Percentiles rank a stretch among this genome's conserved stretches.
These are phyloP conservation scores for Columba janthina DNA, from an alignment of 2,113 vertebrate genomes.

Conservation along the genomic window DNA sequence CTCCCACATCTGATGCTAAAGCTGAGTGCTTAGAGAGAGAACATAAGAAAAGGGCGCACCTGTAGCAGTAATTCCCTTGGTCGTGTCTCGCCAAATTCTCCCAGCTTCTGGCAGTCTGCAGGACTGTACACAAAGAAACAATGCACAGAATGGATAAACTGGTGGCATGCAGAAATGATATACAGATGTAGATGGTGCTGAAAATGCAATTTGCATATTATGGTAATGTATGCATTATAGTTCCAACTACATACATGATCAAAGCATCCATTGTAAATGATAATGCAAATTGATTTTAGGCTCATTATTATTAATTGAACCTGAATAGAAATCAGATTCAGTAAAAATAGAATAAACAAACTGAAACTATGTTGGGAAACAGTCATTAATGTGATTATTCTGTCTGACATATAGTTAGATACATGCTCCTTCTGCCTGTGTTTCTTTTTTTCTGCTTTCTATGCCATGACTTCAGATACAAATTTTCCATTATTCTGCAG, in stretches of 20 bases:
- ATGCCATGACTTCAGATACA: neutral
- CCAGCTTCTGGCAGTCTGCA: neutral
- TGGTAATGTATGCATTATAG: conserved; percentile 49
- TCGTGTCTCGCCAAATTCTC: neutral
- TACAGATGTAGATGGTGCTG: conserved; percentile 19
- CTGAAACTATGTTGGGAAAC: conserved; percentile 60
- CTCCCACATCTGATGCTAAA: fast-evolving
- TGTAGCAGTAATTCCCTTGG: neutral
- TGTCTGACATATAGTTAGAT: neutral
- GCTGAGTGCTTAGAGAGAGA: neutral
- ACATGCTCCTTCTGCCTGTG: neutral
- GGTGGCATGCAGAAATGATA: neutral
- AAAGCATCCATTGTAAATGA: conserved; percentile 50
- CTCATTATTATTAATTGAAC: conserved; percentile 67
- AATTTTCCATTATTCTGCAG: neutral
- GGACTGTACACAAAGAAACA: neutral
- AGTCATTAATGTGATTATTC: conserved; percentile 55
- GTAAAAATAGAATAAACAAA: conserved; percentile 65
- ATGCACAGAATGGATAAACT: neutral
- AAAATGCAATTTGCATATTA: conserved; percentile 52
- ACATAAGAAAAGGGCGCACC: neutral
- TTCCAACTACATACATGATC: conserved; percentile 64
- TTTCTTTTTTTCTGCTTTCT: neutral
- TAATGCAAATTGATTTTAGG: conserved; percentile 60
- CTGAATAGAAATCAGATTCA: conserved; percentile 50